phyloP scores from a whole-genome alignment of 2,113 vertebrate species.

The Bos javanicus region DNA sequence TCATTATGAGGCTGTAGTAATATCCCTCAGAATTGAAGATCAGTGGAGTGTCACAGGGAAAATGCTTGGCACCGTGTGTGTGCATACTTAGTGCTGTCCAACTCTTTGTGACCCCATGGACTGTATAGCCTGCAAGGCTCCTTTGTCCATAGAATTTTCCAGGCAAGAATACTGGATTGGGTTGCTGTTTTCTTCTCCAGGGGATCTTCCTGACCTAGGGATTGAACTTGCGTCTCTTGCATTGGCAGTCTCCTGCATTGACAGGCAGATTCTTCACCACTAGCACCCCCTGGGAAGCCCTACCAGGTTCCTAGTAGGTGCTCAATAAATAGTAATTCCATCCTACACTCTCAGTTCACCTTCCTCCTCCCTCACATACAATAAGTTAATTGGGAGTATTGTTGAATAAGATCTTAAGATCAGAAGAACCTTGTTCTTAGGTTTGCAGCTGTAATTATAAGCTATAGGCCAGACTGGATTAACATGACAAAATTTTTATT shows the following conservation, averaged over 20 bases:
- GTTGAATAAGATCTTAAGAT: background rate
- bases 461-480: background rate
- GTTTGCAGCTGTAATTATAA: constrained; percentile 6
- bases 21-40: background rate
- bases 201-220: background rate
- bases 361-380: background rate
- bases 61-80: background rate
- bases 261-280: background rate
- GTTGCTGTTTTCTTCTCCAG: background rate
- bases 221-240: background rate
- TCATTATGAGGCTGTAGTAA: background rate
- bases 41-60: background rate
- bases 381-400: background rate
- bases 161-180: background rate
- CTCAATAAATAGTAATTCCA: background rate
- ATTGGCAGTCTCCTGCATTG: background rate
- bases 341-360: background rate
- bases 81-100: background rate
- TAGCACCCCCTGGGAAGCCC: background rate
- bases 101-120: background rate
- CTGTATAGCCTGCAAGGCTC: background rate
- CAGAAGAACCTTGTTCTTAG: background rate
- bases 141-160: background rate
- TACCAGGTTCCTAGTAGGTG: background rate
- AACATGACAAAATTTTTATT: background rate